Conservation (phyloP, 2,888 invertebrate genomes). For the Syritta pipiens region DNA sequence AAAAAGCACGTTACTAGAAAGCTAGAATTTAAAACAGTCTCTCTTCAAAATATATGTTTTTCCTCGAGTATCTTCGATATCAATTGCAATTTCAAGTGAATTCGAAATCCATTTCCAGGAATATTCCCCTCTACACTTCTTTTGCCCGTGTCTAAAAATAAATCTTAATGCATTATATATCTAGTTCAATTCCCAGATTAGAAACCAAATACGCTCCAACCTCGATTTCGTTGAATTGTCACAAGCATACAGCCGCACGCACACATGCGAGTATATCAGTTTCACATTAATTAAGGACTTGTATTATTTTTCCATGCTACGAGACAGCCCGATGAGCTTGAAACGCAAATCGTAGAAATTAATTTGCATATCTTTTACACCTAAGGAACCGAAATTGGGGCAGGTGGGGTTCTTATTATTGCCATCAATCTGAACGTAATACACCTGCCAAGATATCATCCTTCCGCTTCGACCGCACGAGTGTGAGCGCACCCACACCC, state of each 20-base stretch:
- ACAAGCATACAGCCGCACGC: neutral
- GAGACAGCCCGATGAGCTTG: neutral
- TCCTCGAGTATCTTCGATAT: no score
- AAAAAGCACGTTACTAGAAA: no score
- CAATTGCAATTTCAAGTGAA: no score
- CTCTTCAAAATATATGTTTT: no score
- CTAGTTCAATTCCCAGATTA: neutral
- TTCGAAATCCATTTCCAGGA: no score
- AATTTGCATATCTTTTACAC: constrained; percentile 59
- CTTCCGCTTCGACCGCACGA: no score
- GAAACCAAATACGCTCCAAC: constrained; percentile 19
- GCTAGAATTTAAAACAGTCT: no score
- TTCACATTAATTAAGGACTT: constrained; percentile 56
- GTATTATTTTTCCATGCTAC: constrained; percentile 36
- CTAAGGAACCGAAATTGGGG: no score
- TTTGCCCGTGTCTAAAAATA: no score
- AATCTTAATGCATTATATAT: no score
- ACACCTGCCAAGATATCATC: constrained; percentile 18
- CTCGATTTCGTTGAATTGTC: constrained; percentile 4
- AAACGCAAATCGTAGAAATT: constrained; percentile 44
- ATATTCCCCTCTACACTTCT: no score
- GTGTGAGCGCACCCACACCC: neutral
- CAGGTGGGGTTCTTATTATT: constrained; percentile 39
- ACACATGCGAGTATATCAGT: constrained; percentile 33
- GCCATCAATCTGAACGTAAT: constrained; percentile 47